Percentiles rank a stretch among this genome's conserved stretches.
Conservation (phyloP, 23 tunicate genomes). For the Ascidia mentula region DNA sequence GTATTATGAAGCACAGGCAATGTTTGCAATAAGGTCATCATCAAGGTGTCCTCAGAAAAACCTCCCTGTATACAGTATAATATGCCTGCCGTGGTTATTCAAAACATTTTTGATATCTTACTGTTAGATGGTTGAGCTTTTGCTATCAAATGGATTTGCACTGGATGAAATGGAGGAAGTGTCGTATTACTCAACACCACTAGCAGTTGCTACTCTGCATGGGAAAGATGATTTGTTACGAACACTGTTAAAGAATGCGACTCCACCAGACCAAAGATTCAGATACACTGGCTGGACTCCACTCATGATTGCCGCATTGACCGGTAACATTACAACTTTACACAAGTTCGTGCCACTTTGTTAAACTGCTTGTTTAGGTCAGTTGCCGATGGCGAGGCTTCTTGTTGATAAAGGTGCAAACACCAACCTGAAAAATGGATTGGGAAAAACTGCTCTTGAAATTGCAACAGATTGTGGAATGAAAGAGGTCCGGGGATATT, state of each 20-base stretch:
- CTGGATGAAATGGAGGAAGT: constrained; percentile 49
- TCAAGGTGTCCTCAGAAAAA: too few relatives aligned
- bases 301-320: constrained; percentile 85
- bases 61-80: too few relatives aligned
- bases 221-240: constrained; percentile 78
- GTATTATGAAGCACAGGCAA: too few relatives aligned
- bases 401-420: constrained; percentile 81
- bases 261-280: constrained; percentile 62
- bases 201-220: constrained; percentile 68
- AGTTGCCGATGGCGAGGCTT: constrained; percentile 81
- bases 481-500: constrained; percentile 80
- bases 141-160: constrained; percentile 32
- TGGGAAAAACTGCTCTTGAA: constrained; percentile 85
- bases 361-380: constrained; percentile 57
- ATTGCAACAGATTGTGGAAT: constrained; percentile 87
- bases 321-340: constrained; percentile 55
- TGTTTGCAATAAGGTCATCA: too few relatives aligned
- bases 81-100: too few relatives aligned
- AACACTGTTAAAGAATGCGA: constrained; percentile 51
- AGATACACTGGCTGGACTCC: constrained; percentile 89
- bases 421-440: constrained; percentile 65
- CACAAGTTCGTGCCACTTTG: not conserved
- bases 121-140: constrained; percentile 62
- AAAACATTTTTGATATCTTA: too few relatives aligned
- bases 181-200: constrained; percentile 50